Base-by-base conservation (phyloP, 2,113 vertebrate genomes). In the Pollimyrus isidori region DNA sequence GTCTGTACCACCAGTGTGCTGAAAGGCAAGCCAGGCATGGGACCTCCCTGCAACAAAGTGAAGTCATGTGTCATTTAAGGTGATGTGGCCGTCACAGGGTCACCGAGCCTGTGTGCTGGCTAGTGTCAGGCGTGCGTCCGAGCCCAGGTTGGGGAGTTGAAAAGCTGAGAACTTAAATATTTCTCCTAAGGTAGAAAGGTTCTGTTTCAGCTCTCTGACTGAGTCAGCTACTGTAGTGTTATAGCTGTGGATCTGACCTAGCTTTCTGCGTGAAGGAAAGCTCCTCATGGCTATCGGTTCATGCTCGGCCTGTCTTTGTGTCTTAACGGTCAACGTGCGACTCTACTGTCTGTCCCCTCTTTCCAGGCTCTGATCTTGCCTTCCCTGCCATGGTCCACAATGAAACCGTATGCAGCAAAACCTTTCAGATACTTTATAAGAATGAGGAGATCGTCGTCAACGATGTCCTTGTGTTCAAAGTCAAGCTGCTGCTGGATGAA, bases 381-480 rank as follows among this genome's bases (percentile, higher is more conserved):
- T 98, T 99, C 93, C 98, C 98, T 91, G 97, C 98, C 90, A 96
- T 96, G 83, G 94, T 99, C 92, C 97, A 98, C 92, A 98, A 98
- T 91, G 97, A 97, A 88, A 88, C 96, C 91, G 96, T 98, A 95
- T 97, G 96, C 94, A 99, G 98, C 95, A 99, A 99, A 97, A 98
- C 98, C 19, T 99, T 99, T 95, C 98, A 99, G 93, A 99, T 99
- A 93, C 96, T 99, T 58, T 99, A 99, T 93, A 99, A 99, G 97
- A 99, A 99, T 90, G 98, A 99, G 92, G 98, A 99, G 91, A 96
- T 99, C 91, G 95, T 97, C 89, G 96, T 99, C 92, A 99, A 99
- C 0, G 98, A 99, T 83, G 97, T 98, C 91, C 97, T 99, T 91
- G 94, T 99, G 92, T 99, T 99, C 94, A 99, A 99, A 97, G 96